Evolutionary conservation across 2,797 vertebrate genomes (phyloP).

Genomic region (Hydrolagus colliei): DNA sequence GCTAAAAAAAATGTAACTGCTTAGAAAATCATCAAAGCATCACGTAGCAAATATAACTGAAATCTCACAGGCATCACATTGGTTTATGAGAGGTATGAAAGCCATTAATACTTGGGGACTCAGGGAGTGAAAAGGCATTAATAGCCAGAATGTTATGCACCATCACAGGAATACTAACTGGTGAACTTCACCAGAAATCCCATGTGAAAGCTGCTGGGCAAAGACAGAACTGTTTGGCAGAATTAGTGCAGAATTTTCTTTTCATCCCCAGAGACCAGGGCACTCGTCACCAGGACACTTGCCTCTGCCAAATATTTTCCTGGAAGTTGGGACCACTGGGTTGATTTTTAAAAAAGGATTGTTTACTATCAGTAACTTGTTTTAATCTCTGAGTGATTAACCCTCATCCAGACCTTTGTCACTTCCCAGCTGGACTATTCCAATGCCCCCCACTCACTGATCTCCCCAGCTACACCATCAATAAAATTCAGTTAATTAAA

Average conservation of each 20-base stretch:
- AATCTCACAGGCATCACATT: not conserved
- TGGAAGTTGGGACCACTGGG: no score
- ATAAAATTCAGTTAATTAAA: not conserved
- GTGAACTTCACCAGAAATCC: no score
- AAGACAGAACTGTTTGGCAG: no score
- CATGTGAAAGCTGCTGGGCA: no score
- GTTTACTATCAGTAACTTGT: no score
- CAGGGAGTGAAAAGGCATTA: not conserved
- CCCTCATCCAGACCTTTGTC: not conserved
- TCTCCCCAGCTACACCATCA: not conserved
- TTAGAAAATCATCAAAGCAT: not conserved
- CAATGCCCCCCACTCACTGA: not conserved
- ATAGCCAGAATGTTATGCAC: not conserved
- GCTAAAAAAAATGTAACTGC: not conserved
- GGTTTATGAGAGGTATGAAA: not conserved
- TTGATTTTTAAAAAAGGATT: no score
- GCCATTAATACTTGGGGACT: not conserved
- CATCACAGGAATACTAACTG: no score
- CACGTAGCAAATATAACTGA: not conserved
- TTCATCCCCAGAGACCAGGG: no score
- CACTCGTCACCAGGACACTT: no score
- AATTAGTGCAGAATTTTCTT: no score
- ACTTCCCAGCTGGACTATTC: not conserved
- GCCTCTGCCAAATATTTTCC: no score
- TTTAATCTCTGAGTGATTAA: not conserved